Base-by-base conservation (phyloP, 2,797 vertebrate genomes). In the Mormyrus proboscirostris region DNA sequence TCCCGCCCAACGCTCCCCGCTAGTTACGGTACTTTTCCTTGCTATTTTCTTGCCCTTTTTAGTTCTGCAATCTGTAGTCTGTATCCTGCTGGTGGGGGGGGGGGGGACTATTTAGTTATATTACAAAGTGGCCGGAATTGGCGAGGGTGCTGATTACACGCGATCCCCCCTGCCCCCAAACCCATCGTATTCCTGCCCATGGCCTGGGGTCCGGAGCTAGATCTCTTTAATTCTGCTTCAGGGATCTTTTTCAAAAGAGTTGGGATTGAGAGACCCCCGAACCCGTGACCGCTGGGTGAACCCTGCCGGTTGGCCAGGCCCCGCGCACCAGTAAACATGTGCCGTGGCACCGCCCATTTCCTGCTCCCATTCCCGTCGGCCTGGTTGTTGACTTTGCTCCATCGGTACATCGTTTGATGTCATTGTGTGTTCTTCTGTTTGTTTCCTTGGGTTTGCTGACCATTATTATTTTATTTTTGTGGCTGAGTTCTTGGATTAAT, bases 201-300 rank as follows among this genome's bases (percentile, higher is more conserved):
- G 89, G 92, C 92, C 92, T 92, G 59, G 76, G 89, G 90, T 94
- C 94, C 92, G 92, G 94, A 95, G 95, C 95, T 95, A 96, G 95
- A 96, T 96, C 95, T 95, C 93, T 96, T 96, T 96, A 96, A 96
- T 96, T 96, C 96, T 96, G 96, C 96, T 96, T 96, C 95, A 96
- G 90, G 41, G 94, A 94, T 95, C 94, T 96, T 95, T 96, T 96
- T 96, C 93, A 96, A 96, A 96, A 96, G 93, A 93, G 93, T 88
- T 55, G 89, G 95, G 95, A 95, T 95, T 94, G 91, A 82, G 90
- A 95, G 95, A 95, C 95, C 94, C 94, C 93, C 93, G 93, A 95
- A 95, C 95, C 91, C 88, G 88, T 96, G 96, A 96, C 96, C 96
- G 95, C 47, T 90, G 90, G 89, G 79, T 96, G 95, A 96, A 96